Base-by-base conservation (phyloP, 2,113 vertebrate genomes). In the Leptosomus discolor region DNA sequence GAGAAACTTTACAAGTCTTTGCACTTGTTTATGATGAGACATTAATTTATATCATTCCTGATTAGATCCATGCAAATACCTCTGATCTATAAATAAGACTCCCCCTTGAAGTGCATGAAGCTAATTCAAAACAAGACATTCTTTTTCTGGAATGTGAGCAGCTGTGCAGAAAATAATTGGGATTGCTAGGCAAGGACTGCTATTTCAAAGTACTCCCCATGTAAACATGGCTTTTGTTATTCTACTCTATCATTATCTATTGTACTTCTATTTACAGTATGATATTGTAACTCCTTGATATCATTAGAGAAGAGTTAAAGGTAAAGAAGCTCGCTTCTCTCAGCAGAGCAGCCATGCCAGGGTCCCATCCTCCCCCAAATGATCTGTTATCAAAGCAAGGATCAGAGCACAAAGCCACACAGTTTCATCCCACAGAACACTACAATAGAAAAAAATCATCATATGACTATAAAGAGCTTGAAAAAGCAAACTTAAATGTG, bases 141-240 rank as follows among this genome's bases (percentile, higher is more conserved):
- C 80, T 91, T 96, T 46, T 56, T 36, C 87, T 90, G 94, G 96
- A 96, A 96, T 95, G 96, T 45, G 74, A 97, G 77, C 96, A 97
- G 96, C 96, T 96, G 94, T 87, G 90, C 92, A 96, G 85, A 94
- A 96, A 94, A 96, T 96, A 95, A 96, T 91, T 96, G 93, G 87
- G 74, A 95, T 82, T 85, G 77, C 91, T 43, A 84, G 89, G 82
- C 91, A 89, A 91, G 84, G 77, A 90, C 69, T 93, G 95, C 60
- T 85, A 16, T 90, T 85, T 82, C 65, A 36, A 87, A 96, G 77
- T 91, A 93, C 51, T 82, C 69, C 74, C 53, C 87, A 26, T 16
- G 69, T 91, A 96, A 96, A 96, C 65, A 91, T 3, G 15, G 2
- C 6, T 54, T 80, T 68, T 85, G 60, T 79, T 89, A 70, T 46